Evolutionary conservation across 2,797 vertebrate genomes (phyloP), one percentile per base, ranked within the genome.

Genomic region (Muraenolepis orangiensis): DNA sequence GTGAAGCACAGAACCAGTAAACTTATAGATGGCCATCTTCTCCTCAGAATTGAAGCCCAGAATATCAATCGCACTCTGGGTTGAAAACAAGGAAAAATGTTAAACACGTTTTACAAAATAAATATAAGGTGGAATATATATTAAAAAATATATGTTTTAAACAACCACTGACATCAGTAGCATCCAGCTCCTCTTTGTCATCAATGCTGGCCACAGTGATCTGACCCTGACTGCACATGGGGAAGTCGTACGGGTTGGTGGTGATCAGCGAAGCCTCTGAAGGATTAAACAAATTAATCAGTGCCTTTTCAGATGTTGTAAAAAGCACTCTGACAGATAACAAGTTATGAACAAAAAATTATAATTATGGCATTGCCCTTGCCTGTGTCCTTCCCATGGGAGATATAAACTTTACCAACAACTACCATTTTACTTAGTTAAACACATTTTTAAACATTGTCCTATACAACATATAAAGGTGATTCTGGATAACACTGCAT

Each of bases 171-270:
- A 31, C 66, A 67, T 67, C 66, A 67, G 66, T 67, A 31, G 66
- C 66, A 31, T 94, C 86, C 76, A 96, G 74, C 78, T 96, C 94
- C 30, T 96, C 94, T 29, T 90, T 91, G 78, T 96, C 95, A 81
- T 94, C 78, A 16, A 94, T 96, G 75, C 94, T 95, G 80, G 92
- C 79, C 79, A 96, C 94, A 67, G 66, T 67, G 66, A 67, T 94
- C 82, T 96, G 93, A 51, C 95, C 94, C 78, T 96, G 95, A 78
- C 94, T 95, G 76, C 95, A 80, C 70, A 91, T 95, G 0, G 89
- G 89, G 72, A 86, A 96, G 77, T 95, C 92, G 0, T 85, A 94
- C 0, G 94, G 95, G 79, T 95, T 95, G 77, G 91, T 91, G 82
- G 94, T 94, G 66, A 67, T 67, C 13, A 67, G 66, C 11, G 66